These are phyloP conservation scores for Temnothorax unifasciatus DNA, from an alignment of 2,888 invertebrate species.

Conservation along the genomic window DNA sequence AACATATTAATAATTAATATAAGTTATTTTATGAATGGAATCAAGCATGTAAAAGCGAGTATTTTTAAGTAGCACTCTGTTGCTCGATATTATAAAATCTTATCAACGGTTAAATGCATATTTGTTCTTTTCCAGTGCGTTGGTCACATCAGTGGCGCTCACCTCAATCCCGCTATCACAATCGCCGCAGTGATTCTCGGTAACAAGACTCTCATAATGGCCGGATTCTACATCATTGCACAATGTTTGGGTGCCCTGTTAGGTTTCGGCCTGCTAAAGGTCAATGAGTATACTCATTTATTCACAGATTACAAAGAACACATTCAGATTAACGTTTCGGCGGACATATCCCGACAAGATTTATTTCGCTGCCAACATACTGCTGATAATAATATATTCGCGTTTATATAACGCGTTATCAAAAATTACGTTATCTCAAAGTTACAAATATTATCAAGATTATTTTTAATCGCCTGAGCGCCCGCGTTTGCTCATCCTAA, in stretches of 20 bases:
- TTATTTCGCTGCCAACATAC: neutral
- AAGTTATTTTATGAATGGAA: neutral
- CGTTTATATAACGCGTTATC: constrained; percentile 13
- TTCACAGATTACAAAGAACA: neutral
- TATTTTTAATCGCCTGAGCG: neutral
- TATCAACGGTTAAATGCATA: neutral
- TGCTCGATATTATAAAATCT: neutral
- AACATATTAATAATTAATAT: constrained; percentile 4
- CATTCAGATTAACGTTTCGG: neutral
- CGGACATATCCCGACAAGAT: neutral
- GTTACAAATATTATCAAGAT: neutral
- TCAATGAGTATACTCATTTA: constrained; percentile 70
- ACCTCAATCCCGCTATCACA: constrained; percentile 93
- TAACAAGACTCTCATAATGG: constrained; percentile 87
- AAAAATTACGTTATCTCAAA: constrained; percentile 14
- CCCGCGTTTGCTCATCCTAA: neutral
- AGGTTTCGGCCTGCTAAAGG: constrained; percentile 91
- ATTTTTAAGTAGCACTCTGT: neutral
- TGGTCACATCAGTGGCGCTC: constrained; percentile 93
- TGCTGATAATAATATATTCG: neutral
- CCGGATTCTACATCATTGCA: constrained; percentile 89
- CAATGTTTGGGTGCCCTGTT: constrained; percentile 90
- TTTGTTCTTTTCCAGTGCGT: constrained; percentile 88
- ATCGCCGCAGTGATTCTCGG: constrained; percentile 89
- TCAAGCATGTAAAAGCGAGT: neutral